phyloP scores from a whole-genome alignment of 2,797 vertebrate species.

The Myiothlypis chrysogaster region DNA sequence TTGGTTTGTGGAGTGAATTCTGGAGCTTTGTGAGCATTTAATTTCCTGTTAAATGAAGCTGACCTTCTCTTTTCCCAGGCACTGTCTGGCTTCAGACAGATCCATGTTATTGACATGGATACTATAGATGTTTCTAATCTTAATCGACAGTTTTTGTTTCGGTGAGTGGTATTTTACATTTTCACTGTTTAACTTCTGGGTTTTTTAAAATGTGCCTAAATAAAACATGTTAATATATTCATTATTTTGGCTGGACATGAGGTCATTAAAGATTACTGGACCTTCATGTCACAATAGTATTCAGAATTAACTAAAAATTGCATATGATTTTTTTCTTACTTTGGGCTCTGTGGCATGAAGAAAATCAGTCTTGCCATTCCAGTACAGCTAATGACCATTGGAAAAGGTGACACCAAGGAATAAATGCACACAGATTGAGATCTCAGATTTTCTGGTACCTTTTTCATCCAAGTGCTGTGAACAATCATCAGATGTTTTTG shows the following conservation, averaged over 20 bases:
- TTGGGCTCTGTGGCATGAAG: background rate
- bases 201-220: background rate
- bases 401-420: background rate
- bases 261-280: background rate
- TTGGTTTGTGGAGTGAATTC: background rate
- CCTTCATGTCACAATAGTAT: background rate
- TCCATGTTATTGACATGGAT: conserved; percentile 98
- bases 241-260: background rate
- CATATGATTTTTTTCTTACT: background rate
- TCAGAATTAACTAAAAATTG: background rate
- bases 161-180: conserved; percentile 76
- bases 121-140: conserved; percentile 97
- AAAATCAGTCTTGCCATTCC: background rate
- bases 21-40: background rate
- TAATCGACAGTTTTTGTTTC: conserved; percentile 98
- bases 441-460: background rate
- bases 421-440: background rate
- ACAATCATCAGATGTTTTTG: background rate
- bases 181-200: background rate
- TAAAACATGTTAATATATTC: background rate
- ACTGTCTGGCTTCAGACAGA: conserved; percentile 93
- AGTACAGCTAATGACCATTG: background rate
- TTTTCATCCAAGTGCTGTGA: background rate
- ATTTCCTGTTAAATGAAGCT: conserved; percentile 11
- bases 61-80: conserved; percentile 77